These are phyloP conservation scores for Parazoanthus swiftii DNA, from an alignment of 92 coral and sea anemone genomes.

Conservation along the genomic window DNA sequence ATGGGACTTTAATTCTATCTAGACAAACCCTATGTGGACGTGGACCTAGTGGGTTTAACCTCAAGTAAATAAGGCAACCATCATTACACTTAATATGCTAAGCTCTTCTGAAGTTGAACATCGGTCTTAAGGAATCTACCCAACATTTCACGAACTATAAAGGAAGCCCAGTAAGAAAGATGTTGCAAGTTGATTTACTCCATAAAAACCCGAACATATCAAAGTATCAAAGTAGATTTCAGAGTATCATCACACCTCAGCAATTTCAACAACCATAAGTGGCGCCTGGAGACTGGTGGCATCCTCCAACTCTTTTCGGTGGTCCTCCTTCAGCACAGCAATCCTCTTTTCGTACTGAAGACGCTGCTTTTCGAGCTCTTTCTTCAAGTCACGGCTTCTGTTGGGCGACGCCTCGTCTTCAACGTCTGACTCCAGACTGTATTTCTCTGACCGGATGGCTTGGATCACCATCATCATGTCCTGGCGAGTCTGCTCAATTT, in stretches of 20 bases:
- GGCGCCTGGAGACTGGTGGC: slow-evolving; percentile 31
- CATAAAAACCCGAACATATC: too few species aligned
- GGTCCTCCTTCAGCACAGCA: slow-evolving; percentile 67
- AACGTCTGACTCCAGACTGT: slow-evolving; percentile 70
- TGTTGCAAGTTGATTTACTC: too few species aligned
- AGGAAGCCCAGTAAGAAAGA: too few species aligned
- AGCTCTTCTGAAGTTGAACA: too few species aligned
- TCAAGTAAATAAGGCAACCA: too few species aligned
- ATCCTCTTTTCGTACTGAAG: slow-evolving; percentile 78
- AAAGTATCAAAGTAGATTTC: too few species aligned
- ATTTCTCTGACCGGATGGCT: slow-evolving; percentile 91
- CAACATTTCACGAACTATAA: too few species aligned
- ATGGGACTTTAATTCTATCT: too few species aligned
- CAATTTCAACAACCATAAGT: slow-evolving; percentile 37
- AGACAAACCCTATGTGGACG: too few species aligned
- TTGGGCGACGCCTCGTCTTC: slow-evolving; percentile 54
- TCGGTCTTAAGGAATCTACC: too few species aligned
- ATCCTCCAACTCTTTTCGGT: slow-evolving; percentile 58
- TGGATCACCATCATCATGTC: slow-evolving; percentile 99
- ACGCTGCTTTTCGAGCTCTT: slow-evolving; percentile 72
- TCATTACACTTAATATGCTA: too few species aligned
- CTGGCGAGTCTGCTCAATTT: slow-evolving; percentile 88
- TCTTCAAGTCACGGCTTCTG: slow-evolving; percentile 51
- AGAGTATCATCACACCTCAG: slow-evolving; percentile 15
- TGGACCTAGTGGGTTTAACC: too few species aligned